Evolutionary conservation across 1,140 invertebrate genomes (phyloP).

Genomic region (Trichomalopsis sarcophagae): DNA sequence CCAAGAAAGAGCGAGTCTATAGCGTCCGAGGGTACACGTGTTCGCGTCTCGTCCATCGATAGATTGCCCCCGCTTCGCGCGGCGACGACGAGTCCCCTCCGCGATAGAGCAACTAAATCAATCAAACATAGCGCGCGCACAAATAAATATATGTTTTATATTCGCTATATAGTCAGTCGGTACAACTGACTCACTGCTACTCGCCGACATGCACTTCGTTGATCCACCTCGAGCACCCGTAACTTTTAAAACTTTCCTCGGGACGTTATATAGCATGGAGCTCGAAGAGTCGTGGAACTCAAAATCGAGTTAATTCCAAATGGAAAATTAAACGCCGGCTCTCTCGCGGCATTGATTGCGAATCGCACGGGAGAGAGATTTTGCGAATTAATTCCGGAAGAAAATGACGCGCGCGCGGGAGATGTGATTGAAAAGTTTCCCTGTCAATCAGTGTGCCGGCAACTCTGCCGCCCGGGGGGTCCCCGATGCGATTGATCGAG

Average conservation of each 20-base stretch:
- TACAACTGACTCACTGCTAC: background rate
- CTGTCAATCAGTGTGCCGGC: conserved; percentile 65
- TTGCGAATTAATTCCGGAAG: conserved; percentile 6
- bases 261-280: too few species aligned
- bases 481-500: conserved; percentile 62
- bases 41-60: conserved; percentile 49
- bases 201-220: too few species aligned
- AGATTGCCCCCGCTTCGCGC: conserved; percentile 2
- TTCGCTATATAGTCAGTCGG: background rate
- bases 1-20: conserved; percentile 19
- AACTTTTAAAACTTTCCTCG: background rate
- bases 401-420: conserved; percentile 12
- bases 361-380: background rate
- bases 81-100: background rate
- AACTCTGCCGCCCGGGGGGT: conserved; percentile 59
- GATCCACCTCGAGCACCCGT: background rate
- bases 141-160: conserved; percentile 17
- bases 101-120: conserved; percentile 25
- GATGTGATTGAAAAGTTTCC: conserved; percentile 65
- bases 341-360: background rate
- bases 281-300: background rate
- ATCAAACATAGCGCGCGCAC: background rate
- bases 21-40: conserved; percentile 47
- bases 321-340: background rate
- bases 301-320: background rate